Conservation (phyloP, 2,113 vertebrate genomes). For the Madoqua kirkii region DNA sequence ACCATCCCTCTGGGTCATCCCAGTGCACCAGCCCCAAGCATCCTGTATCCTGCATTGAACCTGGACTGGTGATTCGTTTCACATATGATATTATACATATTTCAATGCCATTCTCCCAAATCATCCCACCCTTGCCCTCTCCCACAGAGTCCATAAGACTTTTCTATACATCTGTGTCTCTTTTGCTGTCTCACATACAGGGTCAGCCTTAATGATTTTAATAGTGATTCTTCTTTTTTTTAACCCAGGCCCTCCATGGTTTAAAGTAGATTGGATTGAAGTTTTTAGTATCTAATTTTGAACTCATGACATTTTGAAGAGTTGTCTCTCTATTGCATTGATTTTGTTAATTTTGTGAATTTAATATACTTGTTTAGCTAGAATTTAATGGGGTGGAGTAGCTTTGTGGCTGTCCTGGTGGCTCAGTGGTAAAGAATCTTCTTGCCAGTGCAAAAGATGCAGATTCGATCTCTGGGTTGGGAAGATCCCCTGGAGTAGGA, state of each 20-base stretch:
- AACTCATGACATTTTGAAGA: background rate
- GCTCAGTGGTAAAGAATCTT: background rate
- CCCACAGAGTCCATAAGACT: too few species aligned
- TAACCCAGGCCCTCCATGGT: background rate
- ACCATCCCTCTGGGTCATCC: too few species aligned
- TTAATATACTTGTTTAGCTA: background rate
- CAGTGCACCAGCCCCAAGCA: too few species aligned
- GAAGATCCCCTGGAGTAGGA: background rate
- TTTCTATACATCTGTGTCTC: too few species aligned
- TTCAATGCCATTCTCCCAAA: too few species aligned
- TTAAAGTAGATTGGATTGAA: slow-evolving; percentile 12
- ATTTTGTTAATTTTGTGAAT: slow-evolving; percentile 29
- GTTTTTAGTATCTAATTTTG: background rate
- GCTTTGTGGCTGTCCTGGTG: background rate
- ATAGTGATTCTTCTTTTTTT: background rate
- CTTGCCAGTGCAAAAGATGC: background rate
- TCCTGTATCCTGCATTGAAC: too few species aligned
- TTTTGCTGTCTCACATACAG: too few species aligned
- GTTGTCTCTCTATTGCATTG: background rate
- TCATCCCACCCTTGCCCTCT: too few species aligned
- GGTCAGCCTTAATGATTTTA: slow-evolving; percentile 11
- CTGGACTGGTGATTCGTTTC: too few species aligned
- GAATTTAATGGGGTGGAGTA: background rate
- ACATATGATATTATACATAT: too few species aligned
- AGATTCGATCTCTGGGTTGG: background rate